phyloP scores from a whole-genome alignment of 92 coral and sea anemone genomes.

The Zoanthus sociatus region DNA sequence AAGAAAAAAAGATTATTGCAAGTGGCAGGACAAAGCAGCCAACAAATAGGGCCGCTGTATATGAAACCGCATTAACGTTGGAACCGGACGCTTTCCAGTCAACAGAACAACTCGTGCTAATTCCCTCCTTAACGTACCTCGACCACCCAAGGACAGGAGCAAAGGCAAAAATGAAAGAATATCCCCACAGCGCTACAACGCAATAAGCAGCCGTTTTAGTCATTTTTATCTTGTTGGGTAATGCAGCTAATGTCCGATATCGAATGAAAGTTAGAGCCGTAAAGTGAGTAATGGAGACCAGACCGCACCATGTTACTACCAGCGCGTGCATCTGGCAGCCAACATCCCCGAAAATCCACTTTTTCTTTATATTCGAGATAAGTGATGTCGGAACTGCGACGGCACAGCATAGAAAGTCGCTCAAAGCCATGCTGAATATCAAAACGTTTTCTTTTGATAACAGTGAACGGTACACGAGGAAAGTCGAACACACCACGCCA shows the following conservation, averaged over 20 bases:
- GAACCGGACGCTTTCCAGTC: background rate
- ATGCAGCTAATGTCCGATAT: background rate
- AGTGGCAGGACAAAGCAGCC: background rate
- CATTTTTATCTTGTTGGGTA: background rate
- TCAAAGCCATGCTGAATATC: background rate
- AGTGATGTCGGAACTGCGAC: background rate
- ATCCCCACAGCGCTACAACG: background rate
- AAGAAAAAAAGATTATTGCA: background rate
- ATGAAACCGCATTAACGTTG: background rate
- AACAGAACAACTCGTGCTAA: too few species aligned
- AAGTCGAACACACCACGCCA: background rate
- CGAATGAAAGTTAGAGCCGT: background rate
- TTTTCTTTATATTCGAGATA: background rate
- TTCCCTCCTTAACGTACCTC: background rate
- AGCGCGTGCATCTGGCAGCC: background rate
- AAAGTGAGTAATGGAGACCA: background rate
- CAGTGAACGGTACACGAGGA: background rate
- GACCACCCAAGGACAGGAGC: background rate
- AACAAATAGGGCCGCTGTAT: background rate
- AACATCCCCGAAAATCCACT: background rate
- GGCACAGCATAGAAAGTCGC: background rate
- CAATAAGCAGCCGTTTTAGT: background rate
- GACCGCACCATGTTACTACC: background rate
- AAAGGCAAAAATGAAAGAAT: background rate
- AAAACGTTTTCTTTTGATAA: background rate